These are phyloP conservation scores for Himalopsyche kuldschensis DNA, from an alignment of 2,888 invertebrate genomes.

Conservation along the genomic window DNA sequence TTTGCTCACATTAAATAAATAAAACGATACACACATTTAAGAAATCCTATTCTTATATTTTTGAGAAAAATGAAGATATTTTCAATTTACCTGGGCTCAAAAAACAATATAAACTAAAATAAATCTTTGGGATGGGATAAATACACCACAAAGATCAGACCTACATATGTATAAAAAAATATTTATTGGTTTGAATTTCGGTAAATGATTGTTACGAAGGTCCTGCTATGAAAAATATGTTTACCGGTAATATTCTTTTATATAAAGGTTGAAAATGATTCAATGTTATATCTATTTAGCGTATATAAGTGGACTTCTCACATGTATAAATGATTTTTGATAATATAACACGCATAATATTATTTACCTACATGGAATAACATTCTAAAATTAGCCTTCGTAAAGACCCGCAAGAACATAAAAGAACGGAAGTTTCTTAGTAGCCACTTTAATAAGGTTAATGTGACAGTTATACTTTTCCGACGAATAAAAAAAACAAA, in stretches of 20 bases:
- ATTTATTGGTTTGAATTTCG: no score
- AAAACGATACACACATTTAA: not conserved
- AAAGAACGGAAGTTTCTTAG: not conserved
- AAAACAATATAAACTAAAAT: not conserved
- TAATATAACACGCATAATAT: not conserved
- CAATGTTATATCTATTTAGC: no score
- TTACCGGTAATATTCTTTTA: no score
- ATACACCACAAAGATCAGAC: no score
- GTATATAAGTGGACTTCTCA: no score
- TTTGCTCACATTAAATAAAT: not conserved
- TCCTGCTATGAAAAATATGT: no score
- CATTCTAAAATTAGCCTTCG: not conserved
- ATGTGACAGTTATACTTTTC: not conserved
- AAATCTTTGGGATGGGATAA: no score
- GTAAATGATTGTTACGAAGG: no score
- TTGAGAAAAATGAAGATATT: not conserved
- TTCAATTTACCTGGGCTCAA: not conserved
- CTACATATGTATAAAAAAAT: no score
- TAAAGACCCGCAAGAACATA: not conserved
- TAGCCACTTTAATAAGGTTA: not conserved
- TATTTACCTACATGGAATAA: not conserved
- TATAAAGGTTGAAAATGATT: no score
- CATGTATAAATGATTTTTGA: not conserved
- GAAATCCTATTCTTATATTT: not conserved
- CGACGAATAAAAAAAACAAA: not conserved